A percentile compares a stretch with the other conserved stretches of the same genome.
Conservation (phyloP, 2,888 invertebrate species). For the Coelinius sp. region DNA sequence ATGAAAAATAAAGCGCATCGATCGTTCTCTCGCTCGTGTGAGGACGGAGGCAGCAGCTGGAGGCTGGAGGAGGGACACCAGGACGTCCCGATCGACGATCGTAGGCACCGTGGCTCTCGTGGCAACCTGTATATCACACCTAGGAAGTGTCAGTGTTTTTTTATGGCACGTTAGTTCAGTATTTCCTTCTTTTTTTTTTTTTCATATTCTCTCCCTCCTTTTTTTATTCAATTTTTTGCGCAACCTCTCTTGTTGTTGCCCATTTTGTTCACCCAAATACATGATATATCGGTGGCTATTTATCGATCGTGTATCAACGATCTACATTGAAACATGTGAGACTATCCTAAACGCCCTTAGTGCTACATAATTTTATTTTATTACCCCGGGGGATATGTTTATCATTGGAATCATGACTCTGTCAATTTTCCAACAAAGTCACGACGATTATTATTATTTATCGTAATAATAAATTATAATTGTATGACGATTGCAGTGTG, state of each 20-base stretch:
- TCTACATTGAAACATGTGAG: slow-evolving; percentile 4
- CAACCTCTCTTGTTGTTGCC: background rate
- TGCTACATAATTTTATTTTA: background rate
- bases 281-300: background rate
- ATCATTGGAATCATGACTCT: background rate
- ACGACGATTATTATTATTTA: background rate
- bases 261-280: slow-evolving; percentile 32
- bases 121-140: slow-evolving; percentile 52
- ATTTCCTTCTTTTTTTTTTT: slow-evolving; percentile 22
- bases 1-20: slow-evolving; percentile 40
- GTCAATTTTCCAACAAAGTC: background rate
- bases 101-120: slow-evolving; percentile 49
- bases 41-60: slow-evolving; percentile 53
- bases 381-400: background rate
- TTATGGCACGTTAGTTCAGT: slow-evolving; percentile 32
- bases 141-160: slow-evolving; percentile 48
- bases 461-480: background rate
- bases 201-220: slow-evolving; percentile 20
- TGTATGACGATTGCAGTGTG: slow-evolving; percentile 6
- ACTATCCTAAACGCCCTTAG: slow-evolving; percentile 12
- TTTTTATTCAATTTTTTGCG: background rate
- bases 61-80: slow-evolving; percentile 57
- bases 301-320: slow-evolving; percentile 25
- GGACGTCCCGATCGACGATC: slow-evolving; percentile 55
- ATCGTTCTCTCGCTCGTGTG: slow-evolving; percentile 46